Evolutionary conservation across 2,888 invertebrate genomes (phyloP), one percentile per base, ranked within the genome.

Genomic region (Tinea pellionella): DNA sequence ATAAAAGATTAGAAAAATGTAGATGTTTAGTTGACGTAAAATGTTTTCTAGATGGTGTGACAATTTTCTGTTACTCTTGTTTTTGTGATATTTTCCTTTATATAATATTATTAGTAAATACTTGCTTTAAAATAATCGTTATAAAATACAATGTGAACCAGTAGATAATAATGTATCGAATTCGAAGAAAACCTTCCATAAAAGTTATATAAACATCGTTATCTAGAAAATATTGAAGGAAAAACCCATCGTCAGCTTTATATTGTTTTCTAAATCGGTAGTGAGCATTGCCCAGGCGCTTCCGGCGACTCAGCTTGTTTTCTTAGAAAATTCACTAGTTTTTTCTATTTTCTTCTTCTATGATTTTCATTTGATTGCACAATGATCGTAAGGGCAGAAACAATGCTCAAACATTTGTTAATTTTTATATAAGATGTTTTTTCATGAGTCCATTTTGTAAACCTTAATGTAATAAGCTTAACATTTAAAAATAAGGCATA

Each of bases 191-290:
- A 43, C 24, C 58, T 24, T 61, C 32, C 60, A 61, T 57, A 61
- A 66, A 72, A 75, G 68, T 74, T 73, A 73, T 71, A 74, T 69
- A 75, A 73, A 75, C 74, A 74, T 77, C 73, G 74, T 78, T 79
- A 78, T 77, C 70, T 72, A 71, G 67, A 72, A 79, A 78, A 78
- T 76, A 78, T 77, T 72, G 75, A 69, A 68, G 69, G 71, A 69
- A 61, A 78, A 72, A 70, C 71, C 24, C 73, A 74, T 72, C 70
- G 78, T 74, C 79, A 78, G 77, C 74, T 75, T 72, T 75, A 77
- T 77, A 76, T 78, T 80, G 78, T 78, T 81, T 81, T 80, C 77
- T 75, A 77, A 77, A 80, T 74, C 79, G 80, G 80, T 78, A 79
- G 65, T 75, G 73, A 30, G 74, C 72, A 75, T 78, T 74, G 76